Base-by-base conservation (phyloP, 2,113 vertebrate species). In the Oryzias woworae region DNA sequence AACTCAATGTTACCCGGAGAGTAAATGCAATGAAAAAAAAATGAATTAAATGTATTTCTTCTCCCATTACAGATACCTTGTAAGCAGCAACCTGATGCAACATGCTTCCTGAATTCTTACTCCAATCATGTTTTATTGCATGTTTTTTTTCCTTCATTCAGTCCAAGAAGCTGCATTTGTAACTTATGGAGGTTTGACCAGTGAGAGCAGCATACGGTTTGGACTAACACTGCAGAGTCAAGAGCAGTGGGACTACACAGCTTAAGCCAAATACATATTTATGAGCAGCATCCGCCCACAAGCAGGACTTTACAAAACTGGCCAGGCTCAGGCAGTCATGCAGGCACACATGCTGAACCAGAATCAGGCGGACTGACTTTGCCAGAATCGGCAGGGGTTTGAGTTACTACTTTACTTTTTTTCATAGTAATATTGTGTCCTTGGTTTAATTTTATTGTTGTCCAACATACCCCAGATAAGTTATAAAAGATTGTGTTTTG, bases 221-320 rank as follows among this genome's bases (percentile, higher is more conserved):
- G 62, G 73, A 75, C 24, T 50, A 75, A 81, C 22, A 41, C 77
- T 75, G 75, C 79, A 77, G 74, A 82, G 81, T 78, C 54, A 61
- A 71, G 77, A 80, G 78, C 66, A 62, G 79, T 78, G 81, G 79
- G 87, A 91, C 78, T 71, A 65, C 74, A 68, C 53, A 42, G 82
- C 85, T 88, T 87, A 84, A 87, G 80, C 83, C 75, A 78, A 83
- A 88, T 90, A 74, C 89, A 90, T 91, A 91, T 92, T 89, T 77
- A 92, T 91, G 87, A 90, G 75, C 43, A 63, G 75, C 71, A 60
- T 88, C 80, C 85, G 75, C 84, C 82, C 76, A 81, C 82, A 78
- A 85, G 77, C 67, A 75, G 80, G 70, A 82, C 87, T 87, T 86
- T 83, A 82, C 82, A 83, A 82, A 87, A 77, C 73, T 53, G 62